Percentiles rank a stretch among this genome's conserved stretches.
phyloP scores from a whole-genome alignment of 2,113 vertebrate species.

The Melanostigma gelatinosum region DNA sequence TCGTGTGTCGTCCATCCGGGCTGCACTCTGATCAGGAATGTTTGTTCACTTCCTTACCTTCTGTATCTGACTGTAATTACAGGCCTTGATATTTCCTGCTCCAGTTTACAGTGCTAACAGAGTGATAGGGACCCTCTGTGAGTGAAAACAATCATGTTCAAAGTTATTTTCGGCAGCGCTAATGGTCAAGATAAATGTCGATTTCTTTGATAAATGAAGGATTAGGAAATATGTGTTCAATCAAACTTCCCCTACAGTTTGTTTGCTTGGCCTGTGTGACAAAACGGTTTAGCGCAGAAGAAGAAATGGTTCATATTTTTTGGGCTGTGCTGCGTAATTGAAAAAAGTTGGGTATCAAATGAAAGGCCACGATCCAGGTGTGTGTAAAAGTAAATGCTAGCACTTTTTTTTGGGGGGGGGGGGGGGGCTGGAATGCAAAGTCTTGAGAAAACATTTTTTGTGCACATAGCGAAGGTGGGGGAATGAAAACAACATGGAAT shows the following conservation, averaged over 20 bases:
- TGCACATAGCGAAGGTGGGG: constrained; percentile 75
- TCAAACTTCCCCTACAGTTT: constrained; percentile 47
- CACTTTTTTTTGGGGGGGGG: constrained; percentile 51
- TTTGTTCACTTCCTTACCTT: constrained; percentile 68
- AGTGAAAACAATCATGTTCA: constrained; percentile 13
- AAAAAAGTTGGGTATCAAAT: constrained; percentile 68
- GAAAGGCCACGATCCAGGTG: constrained; percentile 73
- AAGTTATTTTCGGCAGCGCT: constrained; percentile 39
- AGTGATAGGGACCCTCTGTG: constrained; percentile 44
- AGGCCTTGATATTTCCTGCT: constrained; percentile 71
- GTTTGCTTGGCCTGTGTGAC: constrained; percentile 44
- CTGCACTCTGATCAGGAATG: constrained; percentile 72
- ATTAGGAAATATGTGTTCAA: constrained; percentile 49
- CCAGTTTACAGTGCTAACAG: constrained; percentile 52
- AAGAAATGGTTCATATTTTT: constrained; percentile 37
- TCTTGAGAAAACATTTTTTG: constrained; percentile 79
- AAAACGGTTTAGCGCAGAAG: constrained; percentile 27
- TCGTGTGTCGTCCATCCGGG: constrained; percentile 47
- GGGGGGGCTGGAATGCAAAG: constrained; percentile 57
- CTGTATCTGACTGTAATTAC: constrained; percentile 76
- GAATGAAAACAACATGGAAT: constrained; percentile 82
- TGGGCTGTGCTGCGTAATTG: constrained; percentile 42
- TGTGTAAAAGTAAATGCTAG: constrained; percentile 65
- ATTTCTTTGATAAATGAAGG: constrained; percentile 53
- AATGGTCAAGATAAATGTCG: constrained; percentile 58